phyloP scores from a whole-genome alignment of 2,888 invertebrate genomes.

The Ormyrus rosae region DNA sequence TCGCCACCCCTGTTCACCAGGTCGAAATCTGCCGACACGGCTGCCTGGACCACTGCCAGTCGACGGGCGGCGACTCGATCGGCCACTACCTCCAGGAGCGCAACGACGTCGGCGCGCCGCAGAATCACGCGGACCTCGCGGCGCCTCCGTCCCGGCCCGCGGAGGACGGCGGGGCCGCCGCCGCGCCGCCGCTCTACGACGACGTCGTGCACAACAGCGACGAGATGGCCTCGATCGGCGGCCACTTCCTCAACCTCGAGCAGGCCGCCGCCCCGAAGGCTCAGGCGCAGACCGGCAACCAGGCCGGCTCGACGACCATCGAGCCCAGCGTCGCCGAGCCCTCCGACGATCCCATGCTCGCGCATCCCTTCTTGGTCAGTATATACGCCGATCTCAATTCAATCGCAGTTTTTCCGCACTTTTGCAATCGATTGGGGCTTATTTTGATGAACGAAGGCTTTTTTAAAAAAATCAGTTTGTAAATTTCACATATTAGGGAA shows the following conservation, averaged over 20 bases:
- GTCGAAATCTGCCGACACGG: constrained; percentile 95
- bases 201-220: constrained; percentile 80
- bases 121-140: constrained; percentile 65
- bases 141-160: too few species aligned
- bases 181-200: constrained; percentile 77
- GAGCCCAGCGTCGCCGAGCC: constrained; percentile 62
- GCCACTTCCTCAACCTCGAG: constrained; percentile 74
- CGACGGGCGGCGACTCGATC: constrained; percentile 77
- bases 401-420: too few species aligned
- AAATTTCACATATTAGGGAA: too few species aligned
- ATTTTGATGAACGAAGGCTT: too few species aligned
- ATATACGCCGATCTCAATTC: too few species aligned
- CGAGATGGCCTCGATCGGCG: constrained; percentile 74
- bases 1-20: constrained; percentile 46
- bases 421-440: too few species aligned
- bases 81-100: constrained; percentile 77
- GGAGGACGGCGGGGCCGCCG: too few species aligned
- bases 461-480: too few species aligned
- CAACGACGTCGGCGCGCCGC: constrained; percentile 76
- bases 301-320: constrained; percentile 62
- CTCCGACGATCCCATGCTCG: constrained; percentile 65
- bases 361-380: constrained; percentile 69
- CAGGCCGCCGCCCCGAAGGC: constrained; percentile 73
- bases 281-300: constrained; percentile 71
- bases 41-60: constrained; percentile 92